Evolutionary conservation across 2,888 invertebrate species (phyloP).

Genomic region (Idaea straminata): DNA sequence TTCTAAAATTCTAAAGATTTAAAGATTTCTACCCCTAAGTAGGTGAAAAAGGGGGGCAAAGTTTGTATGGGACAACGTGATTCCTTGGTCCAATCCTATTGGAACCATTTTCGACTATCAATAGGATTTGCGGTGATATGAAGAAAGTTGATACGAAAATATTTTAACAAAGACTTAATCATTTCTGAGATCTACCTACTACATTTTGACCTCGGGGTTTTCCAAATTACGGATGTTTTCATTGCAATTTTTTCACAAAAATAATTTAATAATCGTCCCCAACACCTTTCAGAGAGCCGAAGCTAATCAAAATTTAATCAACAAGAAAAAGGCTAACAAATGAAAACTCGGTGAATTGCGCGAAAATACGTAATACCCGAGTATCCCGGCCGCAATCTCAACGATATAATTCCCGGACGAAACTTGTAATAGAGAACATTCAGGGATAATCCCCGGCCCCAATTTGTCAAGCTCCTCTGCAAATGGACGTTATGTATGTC

Average conservation of each 20-base stretch:
- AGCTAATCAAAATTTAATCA: slow-evolving; percentile 32
- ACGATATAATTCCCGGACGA: slow-evolving; percentile 30
- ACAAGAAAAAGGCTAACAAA: slow-evolving; percentile 28
- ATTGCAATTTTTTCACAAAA: background rate
- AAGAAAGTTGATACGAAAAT: background rate
- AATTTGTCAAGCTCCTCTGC: slow-evolving; percentile 59
- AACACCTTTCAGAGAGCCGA: slow-evolving; percentile 9
- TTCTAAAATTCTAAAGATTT: too few species aligned
- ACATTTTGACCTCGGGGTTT: background rate
- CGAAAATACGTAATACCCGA: slow-evolving; percentile 22
- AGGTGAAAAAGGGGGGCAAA: too few species aligned
- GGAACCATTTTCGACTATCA: too few species aligned
- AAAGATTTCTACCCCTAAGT: too few species aligned
- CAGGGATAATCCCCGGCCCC: slow-evolving; percentile 57
- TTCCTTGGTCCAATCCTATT: too few species aligned
- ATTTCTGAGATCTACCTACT: background rate
- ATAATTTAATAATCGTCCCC: background rate
- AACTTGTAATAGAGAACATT: slow-evolving; percentile 44
- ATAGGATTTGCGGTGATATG: background rate
- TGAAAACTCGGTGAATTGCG: slow-evolving; percentile 23
- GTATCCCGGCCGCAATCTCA: slow-evolving; percentile 24
- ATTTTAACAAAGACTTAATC: background rate
- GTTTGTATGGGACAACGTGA: too few species aligned
- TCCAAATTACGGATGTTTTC: background rate
- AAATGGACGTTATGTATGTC: slow-evolving; percentile 34